Evolutionary conservation across 2,888 invertebrate genomes (phyloP), one percentile per base, ranked within the genome.

Genomic region (Margaritifera margaritifera): DNA sequence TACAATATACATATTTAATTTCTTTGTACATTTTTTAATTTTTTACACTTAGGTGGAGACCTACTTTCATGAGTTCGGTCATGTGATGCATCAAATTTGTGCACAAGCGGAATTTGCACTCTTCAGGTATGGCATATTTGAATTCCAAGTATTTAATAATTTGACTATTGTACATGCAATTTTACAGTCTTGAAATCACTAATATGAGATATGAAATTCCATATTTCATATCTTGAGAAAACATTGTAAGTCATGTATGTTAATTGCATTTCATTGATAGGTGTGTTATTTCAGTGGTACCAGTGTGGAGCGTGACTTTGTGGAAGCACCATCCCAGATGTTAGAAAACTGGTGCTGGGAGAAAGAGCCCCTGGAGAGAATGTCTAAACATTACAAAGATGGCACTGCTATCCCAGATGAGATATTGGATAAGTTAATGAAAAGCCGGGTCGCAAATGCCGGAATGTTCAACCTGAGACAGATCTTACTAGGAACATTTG

Each of bases 311-410:
- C 81, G 90, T 56, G 91, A 92, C 81, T 92, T 92, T 85, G 89
- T 92, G n/a, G 91, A 91, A 78, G 91, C 91, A 2, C 91, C 91
- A 11, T 90, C 90, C 5, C 91, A 91, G 84, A 91, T 91, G 91
- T 80, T 92, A 73, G 91, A 92, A 84, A 92, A 92, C 82, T 92
- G 91, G 92, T 90, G 90, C 31, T 92, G 91, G 91, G 89, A 91
- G 78, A 82, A 84, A 64, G 91, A 91, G 61, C 88, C 91, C 5
- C 83, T 92, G 19, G 72, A 78, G 31, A 82, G 87, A 53, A 91
- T 91, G 90, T 91, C 91, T 6, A 78, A 80, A 42, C 91, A 92
- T 78, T 91, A 90, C 81, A 84, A 88, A 74, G 84, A 84, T 62
- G 83, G 85, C 31, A 79, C 75, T 54, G 77, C 87, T 31, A 86